Evolutionary conservation across 1,140 invertebrate genomes (phyloP).

Genomic region (Frieseomelitta varia): DNA sequence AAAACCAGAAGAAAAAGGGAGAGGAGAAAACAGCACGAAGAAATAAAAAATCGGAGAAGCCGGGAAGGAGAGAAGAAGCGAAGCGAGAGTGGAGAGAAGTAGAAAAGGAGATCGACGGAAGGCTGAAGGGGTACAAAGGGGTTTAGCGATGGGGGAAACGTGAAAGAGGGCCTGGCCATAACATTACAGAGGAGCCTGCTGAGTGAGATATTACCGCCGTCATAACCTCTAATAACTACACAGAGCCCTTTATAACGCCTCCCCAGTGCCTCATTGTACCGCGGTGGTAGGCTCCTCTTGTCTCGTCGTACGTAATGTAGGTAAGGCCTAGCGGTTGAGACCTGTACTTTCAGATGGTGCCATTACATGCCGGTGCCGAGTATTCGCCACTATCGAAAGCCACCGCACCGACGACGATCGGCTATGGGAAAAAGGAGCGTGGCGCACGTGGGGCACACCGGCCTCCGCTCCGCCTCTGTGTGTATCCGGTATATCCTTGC

Average conservation of each 20-base stretch:
- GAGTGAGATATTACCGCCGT: conserved; percentile 81
- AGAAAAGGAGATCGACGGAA: conserved; percentile 25
- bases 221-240: conserved; percentile 81
- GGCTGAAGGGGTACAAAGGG: neutral
- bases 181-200: conserved; percentile 79
- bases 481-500: too few relatives aligned
- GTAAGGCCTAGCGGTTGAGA: conserved; percentile 51
- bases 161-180: conserved; percentile 71
- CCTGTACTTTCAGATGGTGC: conserved; percentile 62
- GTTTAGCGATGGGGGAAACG: conserved; percentile 60
- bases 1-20: neutral
- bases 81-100: neutral
- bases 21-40: neutral
- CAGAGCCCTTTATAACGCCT: conserved; percentile 79
- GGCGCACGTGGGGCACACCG: neutral
- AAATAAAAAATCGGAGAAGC: neutral
- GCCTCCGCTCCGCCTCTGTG: too few relatives aligned
- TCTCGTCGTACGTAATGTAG: conserved; percentile 71
- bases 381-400: conserved; percentile 39
- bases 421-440: neutral
- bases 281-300: conserved; percentile 63
- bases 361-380: conserved; percentile 45
- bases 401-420: neutral
- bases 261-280: conserved; percentile 74
- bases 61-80: neutral